Evolutionary conservation across 2,888 invertebrate species (phyloP).

Genomic region (Chloroclystis v-ata): DNA sequence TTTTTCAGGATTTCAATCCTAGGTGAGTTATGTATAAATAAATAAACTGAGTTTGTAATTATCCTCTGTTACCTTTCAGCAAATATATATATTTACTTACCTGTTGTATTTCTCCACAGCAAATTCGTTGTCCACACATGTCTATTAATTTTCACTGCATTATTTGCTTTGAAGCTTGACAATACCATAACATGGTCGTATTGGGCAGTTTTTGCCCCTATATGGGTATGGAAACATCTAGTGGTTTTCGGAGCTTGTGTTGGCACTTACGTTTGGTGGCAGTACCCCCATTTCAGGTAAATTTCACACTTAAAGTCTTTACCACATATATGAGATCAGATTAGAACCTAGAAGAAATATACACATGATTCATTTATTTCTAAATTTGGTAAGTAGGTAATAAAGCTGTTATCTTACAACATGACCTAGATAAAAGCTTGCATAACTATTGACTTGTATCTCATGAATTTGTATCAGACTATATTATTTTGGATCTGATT

Average conservation of each 20-base stretch:
- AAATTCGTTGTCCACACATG: conserved; percentile 98
- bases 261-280: conserved; percentile 97
- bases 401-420: background rate
- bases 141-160: conserved; percentile 91
- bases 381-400: no score
- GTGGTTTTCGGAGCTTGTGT: conserved; percentile 93
- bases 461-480: no score
- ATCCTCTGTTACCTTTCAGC: background rate
- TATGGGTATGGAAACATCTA: conserved; percentile 98
- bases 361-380: no score
- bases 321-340: no score
- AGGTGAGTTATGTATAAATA: conserved; percentile 76
- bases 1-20: conserved; percentile 95
- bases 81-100: conserved; percentile 8
- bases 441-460: no score
- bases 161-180: conserved; percentile 94
- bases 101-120: conserved; percentile 79
- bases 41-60: background rate
- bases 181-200: conserved; percentile 93
- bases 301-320: conserved; percentile 17
- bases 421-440: conserved; percentile 1
- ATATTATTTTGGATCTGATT: no score
- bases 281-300: conserved; percentile 95
- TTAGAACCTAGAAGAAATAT: no score
- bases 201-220: conserved; percentile 96